Evolutionary conservation across 2,113 vertebrate species (phyloP), one percentile per base, ranked within the genome.

Genomic region (Ctenomys sociabilis): DNA sequence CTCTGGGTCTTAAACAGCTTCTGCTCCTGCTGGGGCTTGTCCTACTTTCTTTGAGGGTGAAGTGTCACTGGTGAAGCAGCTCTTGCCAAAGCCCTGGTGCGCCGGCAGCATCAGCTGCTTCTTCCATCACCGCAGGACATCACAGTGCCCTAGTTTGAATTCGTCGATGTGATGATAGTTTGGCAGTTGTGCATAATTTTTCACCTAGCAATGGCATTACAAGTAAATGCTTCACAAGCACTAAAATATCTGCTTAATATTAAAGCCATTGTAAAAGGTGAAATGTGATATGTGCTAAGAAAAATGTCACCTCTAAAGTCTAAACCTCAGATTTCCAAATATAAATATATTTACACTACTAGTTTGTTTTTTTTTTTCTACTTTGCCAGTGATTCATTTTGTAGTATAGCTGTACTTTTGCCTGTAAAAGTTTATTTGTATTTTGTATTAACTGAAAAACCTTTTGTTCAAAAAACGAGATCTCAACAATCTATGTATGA

Each of bases 101-200:
- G 52, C 52, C 54, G 57, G 16, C 2, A 6, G 16, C 26, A 26
- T 40, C 22, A 17, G 43, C 30, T 17, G 30, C 7, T 54, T 1
- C 49, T 77, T 77, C 37, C 17, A 59, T 85, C 94, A 57, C 96
- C 77, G n/a, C 30, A 37, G 89, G 64, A n/a, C 32, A 43, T 43
- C 93, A 45, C 45, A 35, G 82, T 61, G 75, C 32, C 84, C 81
- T 87, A 59, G 49, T 96, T 97, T 83, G 45, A 91, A 95, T 88
- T 90, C 88, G 57, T 45, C 63, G 68, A 85, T 37, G 93, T 93
- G 85, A 93, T 95, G 91, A 90, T 45, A 88, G 85, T 88, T 93
- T 93, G 86, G 66, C 94, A 91, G 70, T 54, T 95, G 24, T 90
- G 40, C 19, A 80, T 87, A 35, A 19, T 93, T 85, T 96, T 87